These are phyloP conservation scores for Apamea crenata DNA, from an alignment of 2,888 invertebrate genomes.

Conservation along the genomic window DNA sequence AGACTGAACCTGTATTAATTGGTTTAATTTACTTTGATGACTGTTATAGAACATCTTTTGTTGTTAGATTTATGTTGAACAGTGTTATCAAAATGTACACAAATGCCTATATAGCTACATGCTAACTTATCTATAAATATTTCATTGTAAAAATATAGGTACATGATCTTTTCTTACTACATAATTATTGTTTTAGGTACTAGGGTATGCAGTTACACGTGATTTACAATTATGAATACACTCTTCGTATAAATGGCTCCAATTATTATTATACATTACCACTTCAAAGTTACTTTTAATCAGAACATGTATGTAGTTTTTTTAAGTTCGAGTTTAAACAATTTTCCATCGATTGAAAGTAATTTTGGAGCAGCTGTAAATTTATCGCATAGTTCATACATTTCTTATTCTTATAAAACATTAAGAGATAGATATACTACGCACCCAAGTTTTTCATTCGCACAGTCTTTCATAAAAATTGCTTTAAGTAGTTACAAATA, in stretches of 20 bases:
- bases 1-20: constrained; percentile 85
- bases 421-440: constrained; percentile 53
- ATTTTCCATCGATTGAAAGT: constrained; percentile 33
- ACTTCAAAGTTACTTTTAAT: constrained; percentile 53
- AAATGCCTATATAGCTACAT: constrained; percentile 80
- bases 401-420: constrained; percentile 62
- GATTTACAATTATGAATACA: constrained; percentile 70
- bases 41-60: constrained; percentile 82
- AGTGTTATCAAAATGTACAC: constrained; percentile 88
- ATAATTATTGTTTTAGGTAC: constrained; percentile 74
- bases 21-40: constrained; percentile 85
- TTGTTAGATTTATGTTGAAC: constrained; percentile 74
- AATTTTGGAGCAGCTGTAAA: constrained; percentile 46
- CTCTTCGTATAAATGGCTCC: constrained; percentile 72
- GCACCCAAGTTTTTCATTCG: constrained; percentile 73
- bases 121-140: constrained; percentile 83
- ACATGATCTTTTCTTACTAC: constrained; percentile 78
- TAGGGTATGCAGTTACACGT: constrained; percentile 75
- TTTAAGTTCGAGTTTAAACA: neutral
- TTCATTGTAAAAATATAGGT: constrained; percentile 88
- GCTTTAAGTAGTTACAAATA: constrained; percentile 77
- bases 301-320: neutral
- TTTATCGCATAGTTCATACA: constrained; percentile 50
- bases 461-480: constrained; percentile 85
- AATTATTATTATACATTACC: constrained; percentile 59